Percentiles rank a stretch among this genome's conserved stretches.
These are phyloP conservation scores for Melangyna quadrimaculata DNA, from an alignment of 2,888 invertebrate species.

Conservation along the genomic window DNA sequence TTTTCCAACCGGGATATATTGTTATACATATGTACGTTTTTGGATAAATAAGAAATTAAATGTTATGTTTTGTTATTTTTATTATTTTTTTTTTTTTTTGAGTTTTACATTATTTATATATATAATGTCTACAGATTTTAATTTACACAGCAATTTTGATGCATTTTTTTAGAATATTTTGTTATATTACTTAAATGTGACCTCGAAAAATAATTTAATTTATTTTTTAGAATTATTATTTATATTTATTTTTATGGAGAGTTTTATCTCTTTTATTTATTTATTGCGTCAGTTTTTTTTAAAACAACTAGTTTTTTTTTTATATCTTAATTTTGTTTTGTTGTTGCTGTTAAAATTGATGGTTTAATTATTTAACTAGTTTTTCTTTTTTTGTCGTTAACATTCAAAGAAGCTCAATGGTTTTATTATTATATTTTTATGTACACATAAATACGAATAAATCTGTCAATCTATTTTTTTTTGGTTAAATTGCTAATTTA, in stretches of 20 bases:
- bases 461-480: constrained; percentile 16
- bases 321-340: neutral
- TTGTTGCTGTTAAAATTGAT: neutral
- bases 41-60: neutral
- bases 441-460: constrained; percentile 44
- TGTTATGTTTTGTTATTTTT: neutral
- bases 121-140: neutral
- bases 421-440: constrained; percentile 34
- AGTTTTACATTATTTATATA: constrained; percentile 8
- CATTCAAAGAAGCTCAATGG: constrained; percentile 63
- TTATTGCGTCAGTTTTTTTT: constrained; percentile 44
- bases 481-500: constrained; percentile 10
- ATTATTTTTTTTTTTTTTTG: neutral
- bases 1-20: too few species aligned
- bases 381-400: constrained; percentile 29
- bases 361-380: neutral
- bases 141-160: constrained; percentile 46
- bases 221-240: neutral
- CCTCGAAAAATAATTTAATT: constrained; percentile 50
- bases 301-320: constrained; percentile 16
- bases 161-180: constrained; percentile 25
- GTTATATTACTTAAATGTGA: constrained; percentile 38
- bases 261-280: constrained; percentile 1
- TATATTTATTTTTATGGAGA: constrained; percentile 1
- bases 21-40: too few species aligned